Evolutionary conservation across 2,797 vertebrate species (phyloP).

Genomic region (Phyllotis vaccarum): DNA sequence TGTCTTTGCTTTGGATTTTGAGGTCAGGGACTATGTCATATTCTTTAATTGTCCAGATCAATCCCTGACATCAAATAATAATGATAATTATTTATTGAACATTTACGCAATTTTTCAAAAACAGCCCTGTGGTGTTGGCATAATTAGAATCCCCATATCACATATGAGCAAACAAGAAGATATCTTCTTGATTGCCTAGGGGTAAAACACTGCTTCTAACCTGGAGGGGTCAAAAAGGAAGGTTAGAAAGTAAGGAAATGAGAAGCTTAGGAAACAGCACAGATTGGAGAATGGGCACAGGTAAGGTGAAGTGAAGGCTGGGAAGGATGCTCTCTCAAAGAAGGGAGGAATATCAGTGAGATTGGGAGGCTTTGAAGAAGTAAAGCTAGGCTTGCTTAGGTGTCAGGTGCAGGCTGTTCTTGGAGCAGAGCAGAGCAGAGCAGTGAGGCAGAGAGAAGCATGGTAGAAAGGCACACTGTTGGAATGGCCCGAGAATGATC

Average conservation of each 20-base stretch:
- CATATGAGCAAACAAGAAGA: not conserved
- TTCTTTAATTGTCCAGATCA: not conserved
- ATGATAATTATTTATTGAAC: not conserved
- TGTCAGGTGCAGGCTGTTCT: not conserved
- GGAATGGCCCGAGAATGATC: not conserved
- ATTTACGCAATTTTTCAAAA: constrained; percentile 50
- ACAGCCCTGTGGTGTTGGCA: not conserved
- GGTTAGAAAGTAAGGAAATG: not conserved
- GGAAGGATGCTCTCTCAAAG: not conserved
- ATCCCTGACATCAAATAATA: constrained; percentile 3
- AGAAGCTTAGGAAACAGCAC: not conserved
- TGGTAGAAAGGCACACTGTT: not conserved
- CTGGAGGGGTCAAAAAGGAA: not conserved
- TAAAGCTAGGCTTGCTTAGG: not conserved
- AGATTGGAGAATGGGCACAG: not conserved
- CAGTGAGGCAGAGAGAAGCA: not conserved
- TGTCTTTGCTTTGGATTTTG: constrained; percentile 24
- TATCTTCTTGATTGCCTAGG: not conserved
- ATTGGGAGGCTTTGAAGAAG: not conserved
- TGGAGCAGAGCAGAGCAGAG: not conserved
- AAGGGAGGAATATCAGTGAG: not conserved
- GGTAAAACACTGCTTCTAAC: not conserved
- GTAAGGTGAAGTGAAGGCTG: not conserved
- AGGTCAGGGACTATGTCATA: not conserved
- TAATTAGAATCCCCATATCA: not conserved